Evolutionary conservation across 1,140 invertebrate species (phyloP).

Genomic region (Cydia fagiglandana): DNA sequence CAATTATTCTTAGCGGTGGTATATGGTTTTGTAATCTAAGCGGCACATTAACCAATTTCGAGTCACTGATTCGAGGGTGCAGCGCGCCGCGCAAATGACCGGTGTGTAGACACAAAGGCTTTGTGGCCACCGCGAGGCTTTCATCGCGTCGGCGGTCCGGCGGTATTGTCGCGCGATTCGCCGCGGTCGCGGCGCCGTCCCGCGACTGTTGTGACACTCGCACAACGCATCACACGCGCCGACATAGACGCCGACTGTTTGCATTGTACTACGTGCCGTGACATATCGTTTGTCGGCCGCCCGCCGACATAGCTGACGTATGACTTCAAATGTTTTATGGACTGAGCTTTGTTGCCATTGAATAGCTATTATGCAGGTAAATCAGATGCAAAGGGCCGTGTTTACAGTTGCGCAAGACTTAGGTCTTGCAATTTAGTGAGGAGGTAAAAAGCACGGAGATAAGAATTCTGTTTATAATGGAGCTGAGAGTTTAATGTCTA

Average conservation of each 20-base stretch:
- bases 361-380: constrained; percentile 41
- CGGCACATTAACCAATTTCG: not conserved
- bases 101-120: constrained; percentile 51
- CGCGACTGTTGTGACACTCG: constrained; percentile 60
- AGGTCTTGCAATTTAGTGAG: constrained; percentile 40
- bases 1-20: constrained; percentile 22
- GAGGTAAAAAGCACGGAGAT: not conserved
- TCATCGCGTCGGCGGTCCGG: constrained; percentile 40
- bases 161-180: constrained; percentile 65
- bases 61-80: not conserved
- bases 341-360: constrained; percentile 53
- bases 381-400: constrained; percentile 48
- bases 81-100: constrained; percentile 12
- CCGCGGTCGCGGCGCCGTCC: constrained; percentile 55
- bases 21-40: not conserved
- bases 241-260: constrained; percentile 71
- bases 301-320: constrained; percentile 46
- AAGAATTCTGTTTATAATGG: too few species aligned
- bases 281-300: constrained; percentile 67
- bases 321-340: constrained; percentile 58
- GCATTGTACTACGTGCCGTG: constrained; percentile 73
- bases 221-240: constrained; percentile 59
- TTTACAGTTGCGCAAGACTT: constrained; percentile 57
- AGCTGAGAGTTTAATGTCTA: too few species aligned
- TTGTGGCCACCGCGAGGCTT: constrained; percentile 55